Evolutionary conservation across 1,140 invertebrate species (phyloP), one percentile per base, ranked within the genome.

Genomic region (Plutomurus gul): DNA sequence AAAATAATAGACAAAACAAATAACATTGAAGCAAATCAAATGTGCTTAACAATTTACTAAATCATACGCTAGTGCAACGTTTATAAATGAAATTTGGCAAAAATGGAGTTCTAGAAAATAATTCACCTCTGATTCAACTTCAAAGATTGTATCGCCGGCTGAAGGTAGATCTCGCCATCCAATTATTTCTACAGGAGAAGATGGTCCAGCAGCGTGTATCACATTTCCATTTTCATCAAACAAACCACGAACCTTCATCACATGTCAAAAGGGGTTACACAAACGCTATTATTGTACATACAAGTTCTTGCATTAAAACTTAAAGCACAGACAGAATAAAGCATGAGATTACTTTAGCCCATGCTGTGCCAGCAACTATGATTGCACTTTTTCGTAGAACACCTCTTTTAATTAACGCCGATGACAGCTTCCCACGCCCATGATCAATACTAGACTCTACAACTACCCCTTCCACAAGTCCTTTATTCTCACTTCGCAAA

Each of bases 151-250:
- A 84, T 97, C 95, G 0, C 97, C 97, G 56, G 95, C 94, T 18
- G 90, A 85, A 0, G 97, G 97, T 76, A 98, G 86, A 40, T 93
- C 91, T 81, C 90, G 89, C 96, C 96, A 98, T 16, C 96, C 96
- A 40, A 94, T 89, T 27, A 99, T 91, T 86, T 96, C 92, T 4
- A 94, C 94, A 0, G 97, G 94, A 5, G 92, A 92, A 0, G 94
- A 91, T 0, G 96, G 95, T 10, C 89, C 87, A 0, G 93, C 96
- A 84, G 91, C 86, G 7, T 88, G 85, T 10, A 99, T 71, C 0
- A 89, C 84, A 33, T 89, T 86, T 0, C 94, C 94, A 78, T 90
- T 89, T 78, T 96, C 93, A 87, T 96, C 91, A 84, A 93, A 93
- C 87, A 99, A 91, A n/a, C 90, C 87, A 73, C 94, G 89, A 1